Evolutionary conservation across 2,797 vertebrate species (phyloP), one percentile per base, ranked within the genome.

Genomic region (Sebastolobus alascanus): DNA sequence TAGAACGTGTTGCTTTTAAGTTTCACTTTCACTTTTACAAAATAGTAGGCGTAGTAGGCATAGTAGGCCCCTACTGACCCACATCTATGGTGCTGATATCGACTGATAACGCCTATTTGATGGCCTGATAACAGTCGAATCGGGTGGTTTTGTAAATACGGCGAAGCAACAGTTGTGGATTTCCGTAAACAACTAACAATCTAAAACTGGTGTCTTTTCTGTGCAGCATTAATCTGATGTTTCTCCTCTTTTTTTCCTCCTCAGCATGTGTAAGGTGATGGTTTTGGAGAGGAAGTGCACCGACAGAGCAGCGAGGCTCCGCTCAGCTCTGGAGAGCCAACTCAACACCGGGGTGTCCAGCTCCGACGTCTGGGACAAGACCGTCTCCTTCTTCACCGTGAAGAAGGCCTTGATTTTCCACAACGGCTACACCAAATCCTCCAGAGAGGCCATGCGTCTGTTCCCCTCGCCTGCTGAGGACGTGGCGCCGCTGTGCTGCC

Each of bases 351-450:
- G 92, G 35, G 63, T 86, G 82, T 93, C 87, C 74, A 75, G 89
- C 66, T 82, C 87, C 1, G 94, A 95, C 10, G 29, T 94, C 55
- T 95, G 93, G 95, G 93, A 94, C 68, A 95, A 91, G 84, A 94
- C 94, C 0, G 80, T 95, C n/a, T 94, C 94, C 29, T 93, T 95
- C 73, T 95, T 96, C 38, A 55, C 90, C 0, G 80, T 92, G 52
- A 95, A 91, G 80, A 93, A 87, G 75, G 88, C 89, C 27, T 75
- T 91, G 22, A 92, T 95, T 64, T 95, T 95, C 73, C 91, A 85
- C 5, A 93, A 92, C 3, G 92, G 95, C 75, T 95, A 90, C 90
- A 95, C 77, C 72, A 92, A 84, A 75, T 90, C 92, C 29, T 93
- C 95, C 73, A 93, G 94, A 68, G 91, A 93, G 3, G 91, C 82